Evolutionary conservation across 2,113 vertebrate genomes (phyloP).

Genomic region (Tinamus guttatus): DNA sequence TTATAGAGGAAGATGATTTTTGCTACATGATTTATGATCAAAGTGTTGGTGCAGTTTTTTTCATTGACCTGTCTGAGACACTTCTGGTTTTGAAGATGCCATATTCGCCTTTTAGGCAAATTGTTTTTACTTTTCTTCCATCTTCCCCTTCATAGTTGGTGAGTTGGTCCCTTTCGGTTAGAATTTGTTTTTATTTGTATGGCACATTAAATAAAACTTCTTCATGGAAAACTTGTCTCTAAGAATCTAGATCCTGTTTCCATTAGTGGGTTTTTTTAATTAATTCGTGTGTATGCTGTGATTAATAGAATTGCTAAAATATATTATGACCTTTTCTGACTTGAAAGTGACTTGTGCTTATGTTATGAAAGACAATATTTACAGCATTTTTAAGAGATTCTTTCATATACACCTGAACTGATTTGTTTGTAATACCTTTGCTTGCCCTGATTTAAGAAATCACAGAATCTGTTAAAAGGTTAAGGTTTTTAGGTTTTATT

Average conservation of each 20-base stretch:
- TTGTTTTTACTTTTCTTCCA: background rate
- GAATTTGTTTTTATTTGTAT: background rate
- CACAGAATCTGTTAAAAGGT: background rate
- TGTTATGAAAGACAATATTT: background rate
- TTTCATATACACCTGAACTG: background rate
- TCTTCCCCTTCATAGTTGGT: background rate
- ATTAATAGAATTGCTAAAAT: background rate
- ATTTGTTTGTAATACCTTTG: background rate
- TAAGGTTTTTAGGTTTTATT: background rate
- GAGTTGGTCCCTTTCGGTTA: background rate
- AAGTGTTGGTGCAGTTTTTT: background rate
- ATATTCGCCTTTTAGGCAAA: background rate
- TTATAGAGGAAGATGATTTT: background rate
- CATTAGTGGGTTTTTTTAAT: background rate
- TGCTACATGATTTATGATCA: background rate
- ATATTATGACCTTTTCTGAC: background rate
- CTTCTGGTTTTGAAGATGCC: background rate
- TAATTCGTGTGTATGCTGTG: background rate
- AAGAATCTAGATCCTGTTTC: background rate
- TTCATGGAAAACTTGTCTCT: background rate
- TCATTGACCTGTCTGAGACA: background rate
- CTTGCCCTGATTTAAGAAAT: background rate
- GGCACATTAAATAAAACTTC: background rate
- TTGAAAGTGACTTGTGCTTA: background rate
- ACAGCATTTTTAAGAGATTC: background rate